Evolutionary conservation across 2,113 vertebrate species (phyloP), one percentile per base, ranked within the genome.

Genomic region (Dicaeum eximium): DNA sequence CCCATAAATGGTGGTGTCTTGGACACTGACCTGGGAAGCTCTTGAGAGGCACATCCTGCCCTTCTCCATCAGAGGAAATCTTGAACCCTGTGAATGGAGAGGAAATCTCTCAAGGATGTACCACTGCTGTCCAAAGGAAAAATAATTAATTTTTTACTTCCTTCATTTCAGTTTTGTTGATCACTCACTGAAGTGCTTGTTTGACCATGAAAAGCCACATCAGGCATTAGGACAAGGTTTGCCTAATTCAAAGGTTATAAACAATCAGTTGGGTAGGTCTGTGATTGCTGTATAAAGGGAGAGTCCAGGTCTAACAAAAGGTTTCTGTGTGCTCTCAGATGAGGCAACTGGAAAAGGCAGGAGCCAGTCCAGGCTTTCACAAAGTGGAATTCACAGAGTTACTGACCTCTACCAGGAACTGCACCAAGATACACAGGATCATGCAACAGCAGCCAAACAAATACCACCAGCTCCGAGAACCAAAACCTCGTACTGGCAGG

Each of bases 21-120:
- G 93, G 79, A 73, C 82, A 83, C 35, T 47, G 64, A 87, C 69
- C 51, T 73, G 64, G 67, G 71, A 80, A 80, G 79, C 60, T 90
- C 82, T 90, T 53, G 67, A 92, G 75, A 93, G 90, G 38, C 35
- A 90, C 80, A 92, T 95, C 94, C 94, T 93, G 74, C 56, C 74
- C 93, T 94, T 93, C 71, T 94, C 85, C 95, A 88, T 31, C 85
- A 86, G 67, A 95, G 96, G 96, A 96, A 94, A 50, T 83, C 81
- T 90, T 74, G 74, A 51, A 73, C 87, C 54, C 74, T 87, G 33
- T 54, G 74, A 89, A 90, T 37, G 82, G 60, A 78, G 90, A 94
- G 95, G 92, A 96, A 94, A 83, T 93, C 75, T 91, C 92, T 88
- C 85, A 93, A 96, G 92, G 94, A 91, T 60, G 72, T 82, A 86